Percentiles rank a stretch among this genome's conserved stretches.
Conservation (phyloP, 1,140 invertebrate species). For the Drosophila insularis region DNA sequence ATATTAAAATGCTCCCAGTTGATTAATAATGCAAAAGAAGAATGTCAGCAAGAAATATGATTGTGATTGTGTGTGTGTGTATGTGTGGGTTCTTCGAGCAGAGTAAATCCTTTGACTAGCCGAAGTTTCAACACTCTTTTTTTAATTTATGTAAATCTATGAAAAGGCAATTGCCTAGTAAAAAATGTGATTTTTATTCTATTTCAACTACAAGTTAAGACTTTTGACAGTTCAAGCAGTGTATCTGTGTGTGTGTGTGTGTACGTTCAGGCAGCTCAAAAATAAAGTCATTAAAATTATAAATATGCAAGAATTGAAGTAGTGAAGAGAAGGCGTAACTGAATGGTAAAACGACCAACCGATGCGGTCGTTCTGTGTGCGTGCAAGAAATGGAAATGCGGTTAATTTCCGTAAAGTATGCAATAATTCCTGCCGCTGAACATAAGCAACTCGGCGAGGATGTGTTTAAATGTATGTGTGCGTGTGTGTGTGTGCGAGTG, state of each 20-base stretch:
- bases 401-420: constrained; percentile 82
- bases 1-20: constrained; percentile 75
- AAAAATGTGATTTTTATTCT: not conserved
- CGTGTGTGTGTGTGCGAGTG: constrained; percentile 24
- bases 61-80: constrained; percentile 21
- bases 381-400: constrained; percentile 81
- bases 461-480: constrained; percentile 13
- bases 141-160: not conserved
- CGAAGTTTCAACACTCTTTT: not conserved
- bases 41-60: constrained; percentile 74
- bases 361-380: constrained; percentile 63
- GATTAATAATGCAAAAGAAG: constrained; percentile 72
- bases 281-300: constrained; percentile 78
- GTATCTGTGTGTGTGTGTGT: not conserved
- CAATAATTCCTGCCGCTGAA: constrained; percentile 77
- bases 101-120: not conserved
- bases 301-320: constrained; percentile 48
- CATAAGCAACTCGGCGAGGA: constrained; percentile 54
- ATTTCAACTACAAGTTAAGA: too few species aligned
- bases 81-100: too few species aligned
- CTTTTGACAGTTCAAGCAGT: not conserved
- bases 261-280: constrained; percentile 50
- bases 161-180: not conserved
- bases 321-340: constrained; percentile 3
- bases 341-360: constrained; percentile 33